Evolutionary conservation across 1,140 invertebrate species (phyloP).

Genomic region (Nebria ingens): DNA sequence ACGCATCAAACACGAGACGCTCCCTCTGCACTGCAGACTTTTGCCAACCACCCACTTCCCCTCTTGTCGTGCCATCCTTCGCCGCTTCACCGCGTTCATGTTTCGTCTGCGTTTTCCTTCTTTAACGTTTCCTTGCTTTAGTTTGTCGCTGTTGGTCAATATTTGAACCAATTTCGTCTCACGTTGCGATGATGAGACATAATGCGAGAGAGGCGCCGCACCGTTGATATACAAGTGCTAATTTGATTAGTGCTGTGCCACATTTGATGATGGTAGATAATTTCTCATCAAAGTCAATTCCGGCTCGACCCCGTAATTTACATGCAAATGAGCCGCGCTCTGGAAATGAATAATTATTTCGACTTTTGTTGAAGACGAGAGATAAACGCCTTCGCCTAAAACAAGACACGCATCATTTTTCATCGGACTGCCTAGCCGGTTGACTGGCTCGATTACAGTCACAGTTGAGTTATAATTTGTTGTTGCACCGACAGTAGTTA

Average conservation of each 20-base stretch:
- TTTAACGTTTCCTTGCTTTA: not conserved
- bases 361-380: not conserved
- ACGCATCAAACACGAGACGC: not conserved
- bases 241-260: no score
- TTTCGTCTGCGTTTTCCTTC: not conserved
- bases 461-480: not conserved
- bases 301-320: not conserved
- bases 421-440: not conserved
- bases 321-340: conserved; percentile 1
- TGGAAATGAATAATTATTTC: conserved; percentile 7
- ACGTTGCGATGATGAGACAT: no score
- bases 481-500: not conserved
- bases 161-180: conserved; percentile 1
- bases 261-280: no score
- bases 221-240: no score
- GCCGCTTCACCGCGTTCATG: not conserved
- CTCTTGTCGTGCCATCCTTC: not conserved
- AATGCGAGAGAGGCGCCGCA: no score
- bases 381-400: not conserved
- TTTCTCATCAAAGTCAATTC: no score
- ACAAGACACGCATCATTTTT: not conserved
- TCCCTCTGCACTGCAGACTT: not conserved
- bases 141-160: not conserved
- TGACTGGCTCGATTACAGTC: not conserved
- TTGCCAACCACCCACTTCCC: not conserved